phyloP scores from a whole-genome alignment of 1,140 invertebrate genomes.

The Penaeus indicus region DNA sequence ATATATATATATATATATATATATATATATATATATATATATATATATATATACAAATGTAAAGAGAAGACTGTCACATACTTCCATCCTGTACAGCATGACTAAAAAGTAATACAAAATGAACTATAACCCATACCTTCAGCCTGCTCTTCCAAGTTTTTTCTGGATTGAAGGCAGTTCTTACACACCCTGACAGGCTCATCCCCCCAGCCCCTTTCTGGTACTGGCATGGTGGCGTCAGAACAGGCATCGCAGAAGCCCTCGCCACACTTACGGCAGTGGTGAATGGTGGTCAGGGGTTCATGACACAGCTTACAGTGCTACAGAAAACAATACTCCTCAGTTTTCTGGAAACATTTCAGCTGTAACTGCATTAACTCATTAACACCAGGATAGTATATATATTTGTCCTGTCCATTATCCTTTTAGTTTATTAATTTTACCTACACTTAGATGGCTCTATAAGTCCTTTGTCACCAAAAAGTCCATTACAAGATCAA shows the following conservation, averaged over 20 bases:
- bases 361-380: neutral
- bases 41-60: no score
- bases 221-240: constrained; percentile 76
- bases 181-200: constrained; percentile 80
- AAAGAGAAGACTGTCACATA: no score
- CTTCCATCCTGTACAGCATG: neutral
- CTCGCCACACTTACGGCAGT: constrained; percentile 84
- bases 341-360: no score
- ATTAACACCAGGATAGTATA: no score
- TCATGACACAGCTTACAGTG: constrained; percentile 77
- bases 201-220: constrained; percentile 77
- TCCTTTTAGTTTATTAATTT: no score
- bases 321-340: constrained; percentile 69
- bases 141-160: neutral
- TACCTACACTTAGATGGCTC: no score
- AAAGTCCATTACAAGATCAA: no score
- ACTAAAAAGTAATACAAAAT: neutral
- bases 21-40: no score
- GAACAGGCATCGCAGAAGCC: constrained; percentile 81
- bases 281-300: constrained; percentile 80
- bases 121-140: constrained; percentile 13
- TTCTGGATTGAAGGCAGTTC: constrained; percentile 70
- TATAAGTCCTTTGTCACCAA: no score
- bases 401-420: no score
- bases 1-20: no score